Percentiles rank a stretch among this genome's conserved stretches.
phyloP scores from a whole-genome alignment of 2,113 vertebrate genomes.

The Murina feae region DNA sequence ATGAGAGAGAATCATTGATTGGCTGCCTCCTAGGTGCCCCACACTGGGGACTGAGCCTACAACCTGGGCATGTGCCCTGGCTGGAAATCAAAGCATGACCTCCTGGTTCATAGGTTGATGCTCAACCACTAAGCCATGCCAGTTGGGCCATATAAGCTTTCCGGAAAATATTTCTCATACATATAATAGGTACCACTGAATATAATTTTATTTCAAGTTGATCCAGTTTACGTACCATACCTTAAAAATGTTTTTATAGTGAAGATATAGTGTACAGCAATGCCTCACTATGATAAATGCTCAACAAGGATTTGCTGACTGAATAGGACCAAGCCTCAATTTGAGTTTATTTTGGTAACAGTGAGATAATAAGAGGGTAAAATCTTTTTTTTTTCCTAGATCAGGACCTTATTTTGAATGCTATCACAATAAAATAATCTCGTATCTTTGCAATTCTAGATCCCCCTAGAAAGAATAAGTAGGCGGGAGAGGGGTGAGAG shows the following conservation, averaged over 20 bases:
- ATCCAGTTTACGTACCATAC: slow-evolving; percentile 30
- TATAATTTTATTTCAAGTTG: slow-evolving; percentile 33
- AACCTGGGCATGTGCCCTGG: too few relatives aligned
- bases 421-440: neutral
- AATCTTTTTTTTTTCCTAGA: neutral
- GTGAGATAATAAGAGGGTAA: neutral
- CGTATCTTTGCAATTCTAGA: neutral
- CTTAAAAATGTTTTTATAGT: neutral
- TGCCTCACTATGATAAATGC: neutral
- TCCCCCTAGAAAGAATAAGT: neutral
- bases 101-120: too few relatives aligned
- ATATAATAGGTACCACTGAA: neutral
- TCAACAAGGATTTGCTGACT: neutral
- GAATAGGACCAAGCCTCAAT: neutral
- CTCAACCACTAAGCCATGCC: too few relatives aligned
- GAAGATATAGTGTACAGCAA: neutral
- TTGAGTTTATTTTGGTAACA: neutral
- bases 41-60: too few relatives aligned
- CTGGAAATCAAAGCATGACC: too few relatives aligned
- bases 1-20: too few relatives aligned
- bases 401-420: neutral
- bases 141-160: neutral
- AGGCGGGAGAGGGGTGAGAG: neutral
- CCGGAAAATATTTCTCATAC: slow-evolving; percentile 43
- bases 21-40: too few relatives aligned